Evolutionary conservation across 2,888 invertebrate genomes (phyloP), one percentile per base, ranked within the genome.

Genomic region (Torymus auratus): DNA sequence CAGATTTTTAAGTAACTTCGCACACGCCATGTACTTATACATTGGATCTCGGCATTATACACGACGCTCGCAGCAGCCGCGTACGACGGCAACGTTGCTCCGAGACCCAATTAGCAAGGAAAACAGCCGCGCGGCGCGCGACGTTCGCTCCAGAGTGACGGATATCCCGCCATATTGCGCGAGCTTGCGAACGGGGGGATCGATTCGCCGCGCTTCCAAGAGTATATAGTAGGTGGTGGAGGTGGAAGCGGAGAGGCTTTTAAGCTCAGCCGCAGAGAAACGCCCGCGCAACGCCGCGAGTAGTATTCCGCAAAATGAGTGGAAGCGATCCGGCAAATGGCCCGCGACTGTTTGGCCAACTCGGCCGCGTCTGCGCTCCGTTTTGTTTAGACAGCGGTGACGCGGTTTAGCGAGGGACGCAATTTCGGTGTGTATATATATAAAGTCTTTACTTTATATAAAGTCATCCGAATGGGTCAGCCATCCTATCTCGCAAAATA

Each of bases 101-200:
- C 80, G 84, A 85, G 88, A 89, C 85, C 87, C 88, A 88, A 89
- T 89, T 89, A 89, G 87, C 86, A 88, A 87, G 84, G 87, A 88
- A 88, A 88, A 89, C 85, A 88, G 85, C 41, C 41, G 76, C 83
- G 84, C 84, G 83, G 64, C 52, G 50, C 52, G 50, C 68, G 53
- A 55, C 73, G 56, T 55, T 20, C 41, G 56, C 17, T 41, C n/a
- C n/a, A n/a, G 41, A 20, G 50, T 56, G 65, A 65, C 52, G 71
- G 41, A 73, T 70, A 73, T 70, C 65, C 79, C 67, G 82, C 81
- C 82, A 83, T 82, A 78, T 83, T 81, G 74, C 72, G 28, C 72
- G 28, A 72, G 61, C 62, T 60, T 28, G 72, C 53, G 61, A n/a
- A n/a, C 82, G 82, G 55, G 83, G 69, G 82, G 84, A 87, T 85